These are phyloP conservation scores for Pterocles gutturalis DNA, from an alignment of 2,113 vertebrate genomes.

Conservation along the genomic window DNA sequence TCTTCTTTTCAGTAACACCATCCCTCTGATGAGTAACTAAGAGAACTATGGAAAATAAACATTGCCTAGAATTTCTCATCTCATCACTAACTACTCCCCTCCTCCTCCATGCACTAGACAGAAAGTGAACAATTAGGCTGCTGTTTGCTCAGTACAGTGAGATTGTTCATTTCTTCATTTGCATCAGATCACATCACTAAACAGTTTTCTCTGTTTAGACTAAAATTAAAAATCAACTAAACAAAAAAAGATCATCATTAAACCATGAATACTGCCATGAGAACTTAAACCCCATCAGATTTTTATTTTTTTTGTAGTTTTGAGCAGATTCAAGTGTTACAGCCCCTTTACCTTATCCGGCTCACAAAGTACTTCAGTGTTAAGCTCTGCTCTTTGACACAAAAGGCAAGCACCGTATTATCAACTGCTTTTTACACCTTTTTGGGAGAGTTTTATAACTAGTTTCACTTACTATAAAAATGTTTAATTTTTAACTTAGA, in stretches of 20 bases:
- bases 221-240: conserved; percentile 5
- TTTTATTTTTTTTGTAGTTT: background rate
- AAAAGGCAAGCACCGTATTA: background rate
- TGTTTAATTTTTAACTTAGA: conserved; percentile 6
- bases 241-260: background rate
- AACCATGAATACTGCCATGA: background rate
- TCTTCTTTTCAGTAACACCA: background rate
- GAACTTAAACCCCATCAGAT: background rate
- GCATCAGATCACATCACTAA: background rate
- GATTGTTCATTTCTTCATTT: background rate
- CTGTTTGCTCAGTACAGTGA: conserved; percentile 20
- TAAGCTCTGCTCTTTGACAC: background rate
- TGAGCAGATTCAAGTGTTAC: background rate
- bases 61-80: conserved; percentile 2
- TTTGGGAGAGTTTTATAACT: background rate
- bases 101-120: background rate
- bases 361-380: background rate
- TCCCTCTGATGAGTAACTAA: background rate
- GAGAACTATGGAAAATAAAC: background rate
- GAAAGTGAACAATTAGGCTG: conserved; percentile 12
- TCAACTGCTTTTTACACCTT: background rate
- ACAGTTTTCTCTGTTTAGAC: background rate
- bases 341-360: background rate
- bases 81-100: conserved; percentile 10
- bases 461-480: background rate